These are phyloP conservation scores for Melanotus villosus DNA, from an alignment of 2,888 invertebrate genomes.

Conservation along the genomic window DNA sequence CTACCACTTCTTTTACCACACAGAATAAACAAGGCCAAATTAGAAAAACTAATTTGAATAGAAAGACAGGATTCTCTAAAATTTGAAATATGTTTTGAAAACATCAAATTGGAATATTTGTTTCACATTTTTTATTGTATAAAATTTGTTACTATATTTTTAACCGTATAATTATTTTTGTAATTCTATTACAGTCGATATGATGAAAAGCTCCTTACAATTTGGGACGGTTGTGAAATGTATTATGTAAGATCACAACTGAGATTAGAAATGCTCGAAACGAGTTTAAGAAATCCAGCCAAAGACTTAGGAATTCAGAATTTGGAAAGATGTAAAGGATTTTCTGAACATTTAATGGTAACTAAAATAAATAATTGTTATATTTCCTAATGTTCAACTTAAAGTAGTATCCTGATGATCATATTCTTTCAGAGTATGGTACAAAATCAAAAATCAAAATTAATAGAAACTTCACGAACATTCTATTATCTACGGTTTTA, in stretches of 20 bases:
- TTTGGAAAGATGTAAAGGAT: constrained; percentile 90
- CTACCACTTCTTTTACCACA: too few species aligned
- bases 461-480: constrained; percentile 73
- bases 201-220: constrained; percentile 68
- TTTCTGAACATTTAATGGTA: constrained; percentile 83
- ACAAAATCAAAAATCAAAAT: constrained; percentile 76
- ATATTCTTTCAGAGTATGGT: constrained; percentile 72
- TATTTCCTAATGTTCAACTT: too few species aligned
- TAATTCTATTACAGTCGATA: constrained; percentile 64
- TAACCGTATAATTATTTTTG: too few species aligned
- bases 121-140: too few species aligned
- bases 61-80: too few species aligned
- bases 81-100: too few species aligned
- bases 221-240: constrained; percentile 82
- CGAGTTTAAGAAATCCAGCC: constrained; percentile 77
- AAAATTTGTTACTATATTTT: too few species aligned
- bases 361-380: too few species aligned
- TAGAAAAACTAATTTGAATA: too few species aligned
- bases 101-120: too few species aligned
- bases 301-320: constrained; percentile 86
- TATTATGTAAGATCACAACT: constrained; percentile 83
- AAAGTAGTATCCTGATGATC: too few species aligned
- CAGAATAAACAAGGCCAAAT: too few species aligned
- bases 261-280: constrained; percentile 76
- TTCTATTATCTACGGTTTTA: constrained; percentile 73